phyloP scores from a whole-genome alignment of 2,888 invertebrate genomes.

The Beris chalybata region DNA sequence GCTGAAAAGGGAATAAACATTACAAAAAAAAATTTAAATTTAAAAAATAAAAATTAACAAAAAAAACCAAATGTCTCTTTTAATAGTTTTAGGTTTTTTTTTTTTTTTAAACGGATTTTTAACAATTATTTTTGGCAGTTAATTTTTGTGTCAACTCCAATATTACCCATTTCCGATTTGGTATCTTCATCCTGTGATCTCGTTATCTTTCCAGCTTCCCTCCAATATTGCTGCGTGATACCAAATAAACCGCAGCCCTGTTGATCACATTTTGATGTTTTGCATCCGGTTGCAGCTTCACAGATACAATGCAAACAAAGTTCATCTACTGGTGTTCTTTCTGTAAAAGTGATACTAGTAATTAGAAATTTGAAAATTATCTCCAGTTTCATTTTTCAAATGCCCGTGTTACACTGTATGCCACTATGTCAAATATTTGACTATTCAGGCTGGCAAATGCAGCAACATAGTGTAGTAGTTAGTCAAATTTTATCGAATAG shows the following conservation, averaged over 20 bases:
- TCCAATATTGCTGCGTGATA: conserved; percentile 88
- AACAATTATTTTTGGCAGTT: neutral
- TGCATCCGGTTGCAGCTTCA: conserved; percentile 77
- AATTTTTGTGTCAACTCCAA: neutral
- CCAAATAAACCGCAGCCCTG: conserved; percentile 81
- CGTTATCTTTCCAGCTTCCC: conserved; percentile 62
- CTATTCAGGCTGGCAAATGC: no score
- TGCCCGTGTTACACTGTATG: no score
- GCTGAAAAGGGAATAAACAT: conserved; percentile 43
- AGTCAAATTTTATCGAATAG: no score
- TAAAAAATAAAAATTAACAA: no score
- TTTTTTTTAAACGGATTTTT: neutral
- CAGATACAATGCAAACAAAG: conserved; percentile 80
- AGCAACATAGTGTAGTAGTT: no score
- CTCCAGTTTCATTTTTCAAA: no score
- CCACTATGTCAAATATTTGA: no score
- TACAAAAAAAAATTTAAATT: no score
- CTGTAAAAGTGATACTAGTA: neutral
- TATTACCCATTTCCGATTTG: conserved; percentile 7
- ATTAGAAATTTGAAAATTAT: no score
- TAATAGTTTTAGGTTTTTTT: no score
- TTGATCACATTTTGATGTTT: conserved; percentile 60
- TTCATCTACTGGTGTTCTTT: conserved; percentile 63
- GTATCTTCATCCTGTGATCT: conserved; percentile 46
- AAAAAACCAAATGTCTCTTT: no score